Base-by-base conservation (phyloP, 1,140 invertebrate species). In the Adoxophyes honmai region DNA sequence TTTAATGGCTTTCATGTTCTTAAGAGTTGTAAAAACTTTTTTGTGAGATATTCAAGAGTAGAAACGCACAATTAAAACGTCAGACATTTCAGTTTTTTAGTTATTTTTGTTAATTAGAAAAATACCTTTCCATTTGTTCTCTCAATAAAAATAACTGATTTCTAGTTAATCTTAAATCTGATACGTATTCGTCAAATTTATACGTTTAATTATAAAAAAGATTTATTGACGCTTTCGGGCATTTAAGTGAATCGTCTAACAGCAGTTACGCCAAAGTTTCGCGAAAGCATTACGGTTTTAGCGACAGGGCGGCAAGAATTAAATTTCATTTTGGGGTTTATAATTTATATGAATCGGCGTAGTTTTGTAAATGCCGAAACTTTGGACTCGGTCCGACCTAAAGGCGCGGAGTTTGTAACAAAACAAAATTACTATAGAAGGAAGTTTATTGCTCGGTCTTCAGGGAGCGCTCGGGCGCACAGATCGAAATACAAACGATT, bases 371-470 rank as follows among this genome's bases (percentile, higher is more conserved):
- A 75, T 69, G 75, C 66, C 64, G 36, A 67, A 77, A 74, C 63
- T 78, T 75, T 71, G 34, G 52, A 54, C 38, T 60, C 48, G 57
- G 57, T 18, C 54, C 64, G 66, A 72, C 64, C 64, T 66, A 71
- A 63, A 69, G 69, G 60, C 57, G 57, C 54, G 48, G 73, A 82
- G 64, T 79, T 82, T 65, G 66, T 62, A 65, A 64, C 70, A 67
- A 81, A 82, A 82, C 74, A 79, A 80, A 82, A 80, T 85, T 80
- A 72, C 70, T 78, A 78, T 75, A 64, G 66, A 70, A 70, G 72
- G 62, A 60, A 75, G 76, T 82, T 81, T 85, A 79, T 74, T 70
- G 72, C 70, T 57, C 52, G 57, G 65, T 70, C 73, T 68, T 66
- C 42, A 21, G 69, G 77, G 77, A 72, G 57, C 57, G 52, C 61